These are phyloP conservation scores for Epizoanthus illoricatus DNA, from an alignment of 92 coral and sea anemone species.

Conservation along the genomic window DNA sequence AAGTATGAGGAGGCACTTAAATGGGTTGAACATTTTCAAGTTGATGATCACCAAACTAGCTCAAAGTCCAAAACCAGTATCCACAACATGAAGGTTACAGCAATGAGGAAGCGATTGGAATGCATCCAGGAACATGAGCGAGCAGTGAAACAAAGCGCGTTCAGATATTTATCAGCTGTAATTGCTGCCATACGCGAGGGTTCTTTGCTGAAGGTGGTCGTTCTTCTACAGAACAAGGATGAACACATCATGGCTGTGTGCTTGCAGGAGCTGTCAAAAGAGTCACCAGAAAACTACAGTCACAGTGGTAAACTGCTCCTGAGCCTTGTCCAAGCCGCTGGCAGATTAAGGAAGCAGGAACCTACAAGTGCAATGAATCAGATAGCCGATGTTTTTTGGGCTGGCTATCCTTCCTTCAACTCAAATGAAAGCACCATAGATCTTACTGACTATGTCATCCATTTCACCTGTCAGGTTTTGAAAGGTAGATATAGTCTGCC, in stretches of 20 bases:
- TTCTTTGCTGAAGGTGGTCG: constrained; percentile 27
- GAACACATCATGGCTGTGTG: constrained; percentile 25
- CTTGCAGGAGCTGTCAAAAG: constrained; percentile 29
- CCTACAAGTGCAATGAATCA: constrained; percentile 38
- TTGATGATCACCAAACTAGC: background rate
- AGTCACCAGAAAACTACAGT: constrained; percentile 19
- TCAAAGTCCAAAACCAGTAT: background rate
- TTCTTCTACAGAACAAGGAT: constrained; percentile 18
- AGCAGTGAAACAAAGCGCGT: background rate
- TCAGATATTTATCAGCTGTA: constrained; percentile 11
- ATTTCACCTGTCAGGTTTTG: constrained; percentile 28
- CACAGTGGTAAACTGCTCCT: constrained; percentile 32
- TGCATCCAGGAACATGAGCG: constrained; percentile 20
- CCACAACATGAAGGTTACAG: constrained; percentile 3
- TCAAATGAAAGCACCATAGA: background rate
- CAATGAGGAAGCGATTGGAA: constrained; percentile 31
- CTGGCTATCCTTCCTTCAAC: constrained; percentile 21
- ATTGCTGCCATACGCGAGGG: constrained; percentile 37
- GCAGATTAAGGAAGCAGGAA: background rate
- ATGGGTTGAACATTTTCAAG: constrained; percentile 15
- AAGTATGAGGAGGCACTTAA: constrained; percentile 15
- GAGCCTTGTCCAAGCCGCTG: constrained; percentile 33
- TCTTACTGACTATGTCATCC: constrained; percentile 31
- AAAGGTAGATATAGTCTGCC: background rate
- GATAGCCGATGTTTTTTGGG: constrained; percentile 45